phyloP scores from a whole-genome alignment of 2,113 vertebrate species.

The Psettodes erumei region DNA sequence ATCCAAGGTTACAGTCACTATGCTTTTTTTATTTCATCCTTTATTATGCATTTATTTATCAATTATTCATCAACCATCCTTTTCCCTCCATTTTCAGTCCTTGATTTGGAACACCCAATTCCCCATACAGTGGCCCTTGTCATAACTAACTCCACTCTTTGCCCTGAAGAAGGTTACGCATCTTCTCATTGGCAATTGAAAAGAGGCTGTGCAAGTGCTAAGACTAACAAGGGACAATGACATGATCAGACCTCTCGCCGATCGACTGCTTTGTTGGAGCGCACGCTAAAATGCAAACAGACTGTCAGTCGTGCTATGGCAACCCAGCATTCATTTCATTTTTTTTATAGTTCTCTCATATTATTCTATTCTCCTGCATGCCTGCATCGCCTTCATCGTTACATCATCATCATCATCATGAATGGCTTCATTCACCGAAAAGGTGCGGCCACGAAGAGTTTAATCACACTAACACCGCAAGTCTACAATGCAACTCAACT shows the following conservation, averaged over 20 bases:
- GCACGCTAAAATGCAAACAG: not conserved
- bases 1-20: not conserved
- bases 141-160: not conserved
- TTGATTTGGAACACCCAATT: not conserved
- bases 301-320: no score
- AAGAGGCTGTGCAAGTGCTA: not conserved
- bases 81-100: not conserved
- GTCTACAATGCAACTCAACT: not conserved
- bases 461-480: not conserved
- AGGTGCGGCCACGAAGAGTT: not conserved
- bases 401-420: not conserved
- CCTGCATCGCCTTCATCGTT: not conserved
- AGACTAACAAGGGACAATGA: not conserved
- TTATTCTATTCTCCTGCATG: not conserved
- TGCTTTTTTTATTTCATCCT: not conserved
- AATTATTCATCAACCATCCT: not conserved
- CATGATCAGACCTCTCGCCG: not conserved
- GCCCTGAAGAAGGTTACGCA: not conserved
- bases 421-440: not conserved
- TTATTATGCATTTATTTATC: not conserved
- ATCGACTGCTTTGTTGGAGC: not conserved
- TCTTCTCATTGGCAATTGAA: not conserved
- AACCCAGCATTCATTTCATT: no score
- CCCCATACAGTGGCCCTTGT: not conserved
- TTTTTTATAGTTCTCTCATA: not conserved